Percentiles rank a stretch among this genome's conserved stretches.
Conservation (phyloP, 2,113 vertebrate species). For the Thomomys bottae region DNA sequence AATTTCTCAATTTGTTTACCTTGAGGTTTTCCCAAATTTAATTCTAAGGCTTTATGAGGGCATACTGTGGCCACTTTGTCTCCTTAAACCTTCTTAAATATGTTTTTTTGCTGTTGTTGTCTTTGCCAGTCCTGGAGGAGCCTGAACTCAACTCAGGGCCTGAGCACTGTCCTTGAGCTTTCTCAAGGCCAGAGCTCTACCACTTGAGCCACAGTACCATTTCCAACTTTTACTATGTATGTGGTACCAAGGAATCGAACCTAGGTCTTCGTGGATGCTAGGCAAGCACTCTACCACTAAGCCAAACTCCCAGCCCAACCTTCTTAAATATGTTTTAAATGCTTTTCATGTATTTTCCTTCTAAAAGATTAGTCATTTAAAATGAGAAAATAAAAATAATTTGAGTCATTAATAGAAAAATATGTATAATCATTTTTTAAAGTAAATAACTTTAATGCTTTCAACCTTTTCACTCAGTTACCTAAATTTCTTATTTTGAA, state of each 20-base stretch:
- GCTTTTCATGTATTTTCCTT: neutral
- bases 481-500: slow-evolving; percentile 4
- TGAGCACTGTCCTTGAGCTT: too few species aligned
- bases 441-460: slow-evolving; percentile 31
- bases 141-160: too few species aligned
- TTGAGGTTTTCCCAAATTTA: slow-evolving; percentile 10
- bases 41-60: neutral
- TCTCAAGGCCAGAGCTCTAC: too few species aligned
- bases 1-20: slow-evolving; percentile 23
- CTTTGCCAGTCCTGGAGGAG: too few species aligned
- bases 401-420: slow-evolving; percentile 32
- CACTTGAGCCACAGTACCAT: too few species aligned
- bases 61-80: neutral
- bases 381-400: slow-evolving; percentile 46
- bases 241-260: too few species aligned
- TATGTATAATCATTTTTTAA: slow-evolving; percentile 1
- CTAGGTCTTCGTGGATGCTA: too few species aligned
- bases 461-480: slow-evolving; percentile 6
- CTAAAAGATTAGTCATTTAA: slow-evolving; percentile 28
- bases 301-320: too few species aligned
- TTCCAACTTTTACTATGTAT: too few species aligned
- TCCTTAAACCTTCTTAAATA: neutral
- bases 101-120: too few species aligned
- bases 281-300: too few species aligned
- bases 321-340: neutral